phyloP scores from a whole-genome alignment of 2,888 invertebrate species.

The Rhagium mordax region DNA sequence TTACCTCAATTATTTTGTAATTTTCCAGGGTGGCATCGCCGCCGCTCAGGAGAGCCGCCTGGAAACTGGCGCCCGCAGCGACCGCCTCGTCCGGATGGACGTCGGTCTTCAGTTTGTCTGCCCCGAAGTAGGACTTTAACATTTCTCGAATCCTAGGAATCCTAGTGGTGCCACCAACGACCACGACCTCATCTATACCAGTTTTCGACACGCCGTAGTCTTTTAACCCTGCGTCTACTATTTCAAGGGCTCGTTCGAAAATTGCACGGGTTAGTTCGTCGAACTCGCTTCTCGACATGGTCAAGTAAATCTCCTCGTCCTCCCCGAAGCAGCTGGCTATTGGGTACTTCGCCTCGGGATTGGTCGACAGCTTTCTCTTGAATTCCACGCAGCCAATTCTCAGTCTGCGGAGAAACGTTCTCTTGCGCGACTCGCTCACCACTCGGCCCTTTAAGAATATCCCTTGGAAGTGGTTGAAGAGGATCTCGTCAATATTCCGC shows the following conservation, averaged over 20 bases:
- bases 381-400: background rate
- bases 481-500: constrained; percentile 15
- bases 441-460: background rate
- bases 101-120: constrained; percentile 42
- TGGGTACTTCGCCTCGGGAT: background rate
- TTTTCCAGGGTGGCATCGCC: constrained; percentile 35
- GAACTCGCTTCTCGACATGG: constrained; percentile 48
- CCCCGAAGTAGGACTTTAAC: constrained; percentile 43
- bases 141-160: constrained; percentile 50
- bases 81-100: constrained; percentile 56
- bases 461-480: background rate
- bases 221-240: constrained; percentile 49
- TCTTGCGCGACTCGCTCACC: background rate
- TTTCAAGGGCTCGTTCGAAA: constrained; percentile 49
- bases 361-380: constrained; percentile 8
- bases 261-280: constrained; percentile 48
- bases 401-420: background rate
- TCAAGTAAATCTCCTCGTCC: constrained; percentile 31
- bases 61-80: constrained; percentile 53
- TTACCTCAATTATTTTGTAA: constrained; percentile 49
- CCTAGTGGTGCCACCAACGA: constrained; percentile 54
- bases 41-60: constrained; percentile 45
- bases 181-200: constrained; percentile 53
- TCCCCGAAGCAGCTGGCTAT: constrained; percentile 11
- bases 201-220: constrained; percentile 43